Evolutionary conservation across 2,797 vertebrate genomes (phyloP).

Genomic region (Neopelma chrysocephalum): DNA sequence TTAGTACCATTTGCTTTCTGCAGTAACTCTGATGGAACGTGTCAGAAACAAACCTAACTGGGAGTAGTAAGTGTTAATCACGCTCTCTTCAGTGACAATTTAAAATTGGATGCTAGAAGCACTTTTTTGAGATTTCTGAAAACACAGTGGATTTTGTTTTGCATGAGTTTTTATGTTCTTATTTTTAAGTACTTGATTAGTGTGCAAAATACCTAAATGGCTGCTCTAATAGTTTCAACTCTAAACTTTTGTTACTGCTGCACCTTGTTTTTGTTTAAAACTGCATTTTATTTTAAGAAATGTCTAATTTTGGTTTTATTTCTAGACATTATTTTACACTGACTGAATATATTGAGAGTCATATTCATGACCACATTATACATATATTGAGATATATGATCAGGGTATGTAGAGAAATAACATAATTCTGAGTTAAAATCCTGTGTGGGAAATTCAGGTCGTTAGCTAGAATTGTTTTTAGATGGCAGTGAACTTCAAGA

Average conservation of each 20-base stretch:
- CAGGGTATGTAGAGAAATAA: not conserved
- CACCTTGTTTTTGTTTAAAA: not conserved
- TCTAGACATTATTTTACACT: not conserved
- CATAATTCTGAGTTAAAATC: not conserved
- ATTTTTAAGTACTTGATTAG: not conserved
- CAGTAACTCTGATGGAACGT: accelerated
- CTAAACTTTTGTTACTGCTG: not conserved
- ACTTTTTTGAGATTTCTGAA: not conserved
- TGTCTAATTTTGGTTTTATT: not conserved
- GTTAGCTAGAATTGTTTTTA: not conserved
- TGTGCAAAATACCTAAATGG: not conserved
- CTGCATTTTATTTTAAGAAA: not conserved
- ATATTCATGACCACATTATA: not conserved
- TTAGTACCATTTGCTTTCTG: not conserved
- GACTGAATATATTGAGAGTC: not conserved
- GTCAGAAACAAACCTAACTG: not conserved
- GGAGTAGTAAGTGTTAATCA: not conserved
- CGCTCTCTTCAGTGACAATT: not conserved
- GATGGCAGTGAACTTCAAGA: not conserved
- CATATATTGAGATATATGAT: not conserved
- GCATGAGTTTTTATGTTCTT: not conserved
- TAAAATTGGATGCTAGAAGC: not conserved
- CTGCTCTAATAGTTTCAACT: not conserved
- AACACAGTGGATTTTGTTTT: not conserved
- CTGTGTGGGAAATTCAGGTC: not conserved